Percentiles rank a stretch among this genome's conserved stretches.
Evolutionary conservation across 2,113 vertebrate species (phyloP).

Genomic region (Thinocorus orbignyianus): DNA sequence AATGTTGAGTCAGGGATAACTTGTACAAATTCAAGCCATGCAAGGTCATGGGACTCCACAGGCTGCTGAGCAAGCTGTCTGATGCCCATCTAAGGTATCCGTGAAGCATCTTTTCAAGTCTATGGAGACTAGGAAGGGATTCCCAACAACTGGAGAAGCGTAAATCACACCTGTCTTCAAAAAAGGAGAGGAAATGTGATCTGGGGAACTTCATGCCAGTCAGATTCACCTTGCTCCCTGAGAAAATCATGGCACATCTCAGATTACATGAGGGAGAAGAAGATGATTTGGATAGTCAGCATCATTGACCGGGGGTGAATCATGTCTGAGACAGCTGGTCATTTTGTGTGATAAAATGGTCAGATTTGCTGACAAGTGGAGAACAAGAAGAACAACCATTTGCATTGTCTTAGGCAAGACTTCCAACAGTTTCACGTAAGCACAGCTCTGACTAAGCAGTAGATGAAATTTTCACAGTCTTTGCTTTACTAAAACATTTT

Average conservation of each 20-base stretch:
- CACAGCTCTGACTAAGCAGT: not conserved
- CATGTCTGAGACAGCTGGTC: not conserved
- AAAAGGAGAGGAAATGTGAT: not conserved
- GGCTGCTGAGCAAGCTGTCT: not conserved
- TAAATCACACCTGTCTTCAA: not conserved
- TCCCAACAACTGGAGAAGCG: not conserved
- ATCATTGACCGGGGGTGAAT: not conserved
- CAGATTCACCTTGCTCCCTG: not conserved
- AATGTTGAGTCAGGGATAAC: not conserved
- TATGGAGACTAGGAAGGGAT: not conserved
- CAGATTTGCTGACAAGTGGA: not conserved
- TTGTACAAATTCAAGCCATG: not conserved
- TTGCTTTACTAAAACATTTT: not conserved
- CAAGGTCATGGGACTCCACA: not conserved
- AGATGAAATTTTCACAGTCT: not conserved
- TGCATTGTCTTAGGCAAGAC: rapidly evolving
- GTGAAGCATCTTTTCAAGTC: not conserved
- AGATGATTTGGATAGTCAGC: not conserved
- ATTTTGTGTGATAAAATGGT: not conserved
- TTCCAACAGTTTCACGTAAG: not conserved
- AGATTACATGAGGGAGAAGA: not conserved
- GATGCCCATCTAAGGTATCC: not conserved
- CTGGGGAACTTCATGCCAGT: not conserved
- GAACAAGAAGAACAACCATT: not conserved
- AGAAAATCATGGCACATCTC: not conserved